Evolutionary conservation across 2,888 invertebrate species (phyloP).

Genomic region (Formica aserva): DNA sequence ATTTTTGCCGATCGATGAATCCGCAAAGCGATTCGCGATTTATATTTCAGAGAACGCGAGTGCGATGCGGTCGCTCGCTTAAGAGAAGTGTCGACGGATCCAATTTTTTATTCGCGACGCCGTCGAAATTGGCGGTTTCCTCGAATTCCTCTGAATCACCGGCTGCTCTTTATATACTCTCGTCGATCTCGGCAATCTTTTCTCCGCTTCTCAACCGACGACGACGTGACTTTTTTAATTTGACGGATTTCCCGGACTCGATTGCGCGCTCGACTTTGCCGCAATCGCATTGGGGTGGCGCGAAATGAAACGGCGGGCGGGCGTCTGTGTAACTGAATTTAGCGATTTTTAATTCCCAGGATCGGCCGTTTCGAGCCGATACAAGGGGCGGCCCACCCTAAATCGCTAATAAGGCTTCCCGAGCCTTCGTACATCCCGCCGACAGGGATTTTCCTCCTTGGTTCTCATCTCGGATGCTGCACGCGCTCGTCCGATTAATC

Average conservation of each 20-base stretch:
- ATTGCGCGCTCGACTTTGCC: slow-evolving; percentile 57
- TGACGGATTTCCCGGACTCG: slow-evolving; percentile 65
- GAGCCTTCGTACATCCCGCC: slow-evolving; percentile 81
- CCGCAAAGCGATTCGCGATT: slow-evolving; percentile 45
- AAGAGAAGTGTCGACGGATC: neutral
- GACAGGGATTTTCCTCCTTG: slow-evolving; percentile 74
- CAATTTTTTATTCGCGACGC: neutral
- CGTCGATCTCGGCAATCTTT: slow-evolving; percentile 31
- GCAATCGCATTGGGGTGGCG: slow-evolving; percentile 49
- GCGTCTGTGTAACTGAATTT: slow-evolving; percentile 81
- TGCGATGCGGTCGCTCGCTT: slow-evolving; percentile 27
- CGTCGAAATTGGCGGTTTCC: neutral
- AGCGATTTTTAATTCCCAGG: slow-evolving; percentile 84
- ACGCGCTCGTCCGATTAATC: slow-evolving; percentile 57
- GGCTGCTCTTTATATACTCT: slow-evolving; percentile 11
- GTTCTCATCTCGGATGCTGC: slow-evolving; percentile 75
- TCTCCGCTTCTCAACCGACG: neutral
- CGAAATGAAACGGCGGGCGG: slow-evolving; percentile 70
- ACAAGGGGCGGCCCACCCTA: slow-evolving; percentile 76
- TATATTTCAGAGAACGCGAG: slow-evolving; percentile 17
- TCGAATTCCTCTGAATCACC: neutral
- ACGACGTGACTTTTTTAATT: slow-evolving; percentile 70
- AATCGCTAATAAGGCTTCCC: slow-evolving; percentile 84
- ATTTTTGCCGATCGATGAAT: slow-evolving; percentile 52
- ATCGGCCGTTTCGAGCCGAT: slow-evolving; percentile 74